Evolutionary conservation across 2,888 invertebrate genomes (phyloP), one percentile per base, ranked within the genome.

Genomic region (Apamea epomidion): DNA sequence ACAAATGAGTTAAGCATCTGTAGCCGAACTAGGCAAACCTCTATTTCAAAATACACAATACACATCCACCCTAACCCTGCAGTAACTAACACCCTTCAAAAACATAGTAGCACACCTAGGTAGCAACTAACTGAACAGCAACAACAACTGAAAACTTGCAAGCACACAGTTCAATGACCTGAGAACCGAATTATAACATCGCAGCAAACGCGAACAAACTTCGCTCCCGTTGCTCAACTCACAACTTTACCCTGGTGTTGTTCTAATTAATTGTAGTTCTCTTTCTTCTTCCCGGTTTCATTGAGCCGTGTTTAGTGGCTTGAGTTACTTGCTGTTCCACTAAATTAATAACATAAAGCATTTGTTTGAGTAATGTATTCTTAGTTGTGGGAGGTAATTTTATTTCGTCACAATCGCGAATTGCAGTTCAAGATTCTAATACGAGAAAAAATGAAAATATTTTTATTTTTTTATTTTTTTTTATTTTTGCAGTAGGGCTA

Each of bases 221-320:
- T 77, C 3, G 62, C n/a, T 78, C 74, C 74, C 77, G 75, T 74
- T 76, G 72, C 78, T 58, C 70, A 84, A 82, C 37, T 42, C 25
- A 7, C 6, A 29, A 21, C 71, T 25, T 81, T 68, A 75, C 51
- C 45, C 58, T 58, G 18, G 25, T 83, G 75, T 78, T 72, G 74
- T 10, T 60, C 65, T 87, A 85, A 88, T 87, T 85, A 88, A 88
- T 85, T 67, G 78, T 78, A 76, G 84, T 83, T 83, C 42, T 62
- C 25, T 75, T 84, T 77, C 83, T 73, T 85, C 71, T 77, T 76
- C 70, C 29, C 37, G 71, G 78, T 88, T 83, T 68, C 70, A 79
- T 84, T 72, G 70, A 60, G 60, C 60, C 51, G 18, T 70, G 69
- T 78, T 82, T 75, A 68, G 78, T 51, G 72, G 73, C 64, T 64